Conservation (phyloP, 2,888 invertebrate genomes). For the Ectemnius cavifrons region DNA sequence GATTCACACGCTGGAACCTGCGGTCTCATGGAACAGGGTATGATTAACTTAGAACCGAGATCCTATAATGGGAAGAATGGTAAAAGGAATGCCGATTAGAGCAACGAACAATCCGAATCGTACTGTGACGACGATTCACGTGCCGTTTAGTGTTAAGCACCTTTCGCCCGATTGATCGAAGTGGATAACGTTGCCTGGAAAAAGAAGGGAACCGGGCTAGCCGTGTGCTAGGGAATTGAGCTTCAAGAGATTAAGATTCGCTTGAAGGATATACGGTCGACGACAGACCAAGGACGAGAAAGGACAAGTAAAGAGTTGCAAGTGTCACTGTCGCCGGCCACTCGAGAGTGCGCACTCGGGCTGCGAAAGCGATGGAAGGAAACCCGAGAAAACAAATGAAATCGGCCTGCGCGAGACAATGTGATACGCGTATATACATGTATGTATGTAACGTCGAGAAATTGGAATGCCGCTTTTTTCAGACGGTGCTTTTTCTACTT, state of each 20-base stretch:
- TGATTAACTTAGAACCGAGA: not conserved
- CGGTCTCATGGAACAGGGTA: conserved; percentile 5
- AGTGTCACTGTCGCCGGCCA: no score
- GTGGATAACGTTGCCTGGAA: not conserved
- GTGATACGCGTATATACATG: conserved; percentile 59
- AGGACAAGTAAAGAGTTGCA: not conserved
- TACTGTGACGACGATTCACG: not conserved
- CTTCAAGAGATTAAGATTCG: no score
- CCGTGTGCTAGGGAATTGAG: no score
- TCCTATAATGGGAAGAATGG: no score
- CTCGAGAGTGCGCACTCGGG: no score
- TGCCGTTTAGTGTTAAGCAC: conserved; percentile 8
- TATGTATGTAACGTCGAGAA: conserved; percentile 55
- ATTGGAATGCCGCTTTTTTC: conserved; percentile 60
- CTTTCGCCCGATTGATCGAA: not conserved
- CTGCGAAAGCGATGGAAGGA: not conserved
- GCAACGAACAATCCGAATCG: not conserved
- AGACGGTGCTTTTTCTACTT: conserved; percentile 74
- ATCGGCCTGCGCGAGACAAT: conserved; percentile 50
- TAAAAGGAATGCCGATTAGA: no score
- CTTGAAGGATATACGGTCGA: conserved; percentile 2
- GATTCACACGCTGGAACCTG: no score
- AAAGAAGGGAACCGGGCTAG: not conserved
- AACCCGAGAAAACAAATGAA: conserved; percentile 16
- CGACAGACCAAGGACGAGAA: not conserved